These are phyloP conservation scores for Atethmia centrago DNA, from an alignment of 2,888 invertebrate genomes.

Conservation along the genomic window DNA sequence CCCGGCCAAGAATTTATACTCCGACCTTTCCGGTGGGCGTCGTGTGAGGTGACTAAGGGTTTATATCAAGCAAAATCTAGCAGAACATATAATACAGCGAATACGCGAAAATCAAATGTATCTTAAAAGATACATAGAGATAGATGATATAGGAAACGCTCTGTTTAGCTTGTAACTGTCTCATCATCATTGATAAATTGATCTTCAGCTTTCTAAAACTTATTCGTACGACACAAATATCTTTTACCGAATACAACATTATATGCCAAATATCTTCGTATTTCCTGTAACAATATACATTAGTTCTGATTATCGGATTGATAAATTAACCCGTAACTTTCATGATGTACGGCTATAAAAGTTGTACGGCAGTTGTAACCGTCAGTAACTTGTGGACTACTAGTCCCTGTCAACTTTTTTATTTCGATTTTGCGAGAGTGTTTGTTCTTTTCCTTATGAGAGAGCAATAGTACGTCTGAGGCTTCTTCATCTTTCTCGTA, in stretches of 20 bases:
- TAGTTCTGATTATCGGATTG: conserved; percentile 47
- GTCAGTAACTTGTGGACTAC: conserved; percentile 43
- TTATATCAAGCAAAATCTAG: conserved; percentile 3
- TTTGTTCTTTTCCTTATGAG: conserved; percentile 14
- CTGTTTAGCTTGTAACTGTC: neutral
- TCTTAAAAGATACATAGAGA: neutral
- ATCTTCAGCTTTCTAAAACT: conserved; percentile 18
- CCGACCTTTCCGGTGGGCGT: conserved; percentile 39
- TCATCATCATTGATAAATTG: conserved; percentile 17
- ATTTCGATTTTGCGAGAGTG: conserved; percentile 33
- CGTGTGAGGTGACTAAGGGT: neutral
- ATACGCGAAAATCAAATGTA: neutral
- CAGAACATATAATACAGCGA: neutral
- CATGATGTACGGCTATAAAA: conserved; percentile 56
- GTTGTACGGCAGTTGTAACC: conserved; percentile 47
- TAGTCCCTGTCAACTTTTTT: conserved; percentile 42
- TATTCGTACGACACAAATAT: neutral
- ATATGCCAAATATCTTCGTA: conserved; percentile 27
- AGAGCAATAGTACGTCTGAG: neutral
- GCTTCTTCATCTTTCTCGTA: neutral
- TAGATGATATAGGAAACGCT: neutral
- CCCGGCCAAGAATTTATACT: conserved; percentile 38
- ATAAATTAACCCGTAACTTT: conserved; percentile 61
- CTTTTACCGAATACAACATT: neutral
- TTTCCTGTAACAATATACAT: conserved; percentile 26